Evolutionary conservation across 2,888 invertebrate genomes (phyloP).

Genomic region (Merodon equestris): DNA sequence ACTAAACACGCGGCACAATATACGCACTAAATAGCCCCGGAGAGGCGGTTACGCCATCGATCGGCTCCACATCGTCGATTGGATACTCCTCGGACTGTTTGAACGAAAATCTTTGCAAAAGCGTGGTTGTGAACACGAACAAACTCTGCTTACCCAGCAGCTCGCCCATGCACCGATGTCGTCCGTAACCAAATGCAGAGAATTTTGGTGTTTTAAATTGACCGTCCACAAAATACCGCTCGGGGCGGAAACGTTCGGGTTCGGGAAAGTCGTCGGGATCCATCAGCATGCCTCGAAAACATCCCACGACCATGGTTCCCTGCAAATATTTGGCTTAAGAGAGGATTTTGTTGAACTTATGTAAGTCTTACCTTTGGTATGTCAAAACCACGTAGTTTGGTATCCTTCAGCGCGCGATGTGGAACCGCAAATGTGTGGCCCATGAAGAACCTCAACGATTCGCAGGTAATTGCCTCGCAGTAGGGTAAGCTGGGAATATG

Average conservation of each 20-base stretch:
- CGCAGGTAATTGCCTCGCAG: constrained; percentile 87
- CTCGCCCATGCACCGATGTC: constrained; percentile 91
- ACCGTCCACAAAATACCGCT: constrained; percentile 84
- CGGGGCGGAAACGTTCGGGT: constrained; percentile 86
- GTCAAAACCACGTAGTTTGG: constrained; percentile 84
- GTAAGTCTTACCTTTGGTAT: constrained; percentile 85
- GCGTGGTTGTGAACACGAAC: constrained; percentile 86
- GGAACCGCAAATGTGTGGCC: constrained; percentile 89
- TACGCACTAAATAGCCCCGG: constrained; percentile 86
- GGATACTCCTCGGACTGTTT: constrained; percentile 83
- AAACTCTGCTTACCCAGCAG: constrained; percentile 86
- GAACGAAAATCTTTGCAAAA: constrained; percentile 87
- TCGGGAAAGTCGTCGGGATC: constrained; percentile 84
- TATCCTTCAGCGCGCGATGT: constrained; percentile 87
- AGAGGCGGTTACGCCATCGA: constrained; percentile 89
- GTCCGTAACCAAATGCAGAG: constrained; percentile 88
- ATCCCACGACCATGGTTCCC: constrained; percentile 90
- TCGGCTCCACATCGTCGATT: constrained; percentile 83
- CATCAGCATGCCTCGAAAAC: constrained; percentile 86
- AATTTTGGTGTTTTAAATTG: constrained; percentile 84
- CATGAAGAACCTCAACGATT: constrained; percentile 89
- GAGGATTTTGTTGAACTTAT: background rate
- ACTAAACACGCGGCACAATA: constrained; percentile 80
- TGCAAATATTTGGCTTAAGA: constrained; percentile 76
- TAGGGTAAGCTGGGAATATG: constrained; percentile 88